Base-by-base conservation (phyloP, 2,797 vertebrate species). In the Gallirallus australis region DNA sequence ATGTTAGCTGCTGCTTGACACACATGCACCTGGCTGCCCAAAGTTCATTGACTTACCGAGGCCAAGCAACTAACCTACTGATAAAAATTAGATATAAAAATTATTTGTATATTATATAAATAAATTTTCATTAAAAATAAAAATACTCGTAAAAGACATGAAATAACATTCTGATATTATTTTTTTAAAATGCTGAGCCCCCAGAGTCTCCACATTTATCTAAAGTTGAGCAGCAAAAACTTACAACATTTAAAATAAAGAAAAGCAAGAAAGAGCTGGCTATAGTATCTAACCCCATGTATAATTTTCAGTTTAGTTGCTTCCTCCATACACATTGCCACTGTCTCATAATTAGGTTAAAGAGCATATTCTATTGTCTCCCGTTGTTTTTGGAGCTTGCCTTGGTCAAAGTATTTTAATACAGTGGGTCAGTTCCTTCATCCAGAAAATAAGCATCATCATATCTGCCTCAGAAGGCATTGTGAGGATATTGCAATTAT, bases 251-350 rank as follows among this genome's bases (percentile, higher is more conserved):
- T 28, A 75, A 86, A 92, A 71, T 37, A 75, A 80, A 86, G 17
- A 25, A 79, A 89, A 83, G 23, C 31, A 93, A 79, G 57, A 54
- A 69, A 70, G 70, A 66, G 35, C 72, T 83, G 25, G 63, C 76
- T 77, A 59, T 53, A 59, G 27, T 21, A 37, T 69, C 33, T 83
- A 72, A 45, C 25, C 12, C 16, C 52, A 77, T 0, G 0, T 89
- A 77, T 66, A 82, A 91, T 91, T 93, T 93, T 81, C 73, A 82
- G 15, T 84, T 89, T 66, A 86, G 56, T 69, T 94, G 4, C 52
- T 89, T 93, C 47, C 73, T 85, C 76, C 60, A 16, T 83, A 61
- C 50, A 56, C 42, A 4, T 79, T 54, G 33, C 35, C 84, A 23
- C 39, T 70, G 35, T 89, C 52, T 86, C 88, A 40, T 35, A 88